Base-by-base conservation (phyloP, 1,140 invertebrate species). In the Carposina sasakii region DNA sequence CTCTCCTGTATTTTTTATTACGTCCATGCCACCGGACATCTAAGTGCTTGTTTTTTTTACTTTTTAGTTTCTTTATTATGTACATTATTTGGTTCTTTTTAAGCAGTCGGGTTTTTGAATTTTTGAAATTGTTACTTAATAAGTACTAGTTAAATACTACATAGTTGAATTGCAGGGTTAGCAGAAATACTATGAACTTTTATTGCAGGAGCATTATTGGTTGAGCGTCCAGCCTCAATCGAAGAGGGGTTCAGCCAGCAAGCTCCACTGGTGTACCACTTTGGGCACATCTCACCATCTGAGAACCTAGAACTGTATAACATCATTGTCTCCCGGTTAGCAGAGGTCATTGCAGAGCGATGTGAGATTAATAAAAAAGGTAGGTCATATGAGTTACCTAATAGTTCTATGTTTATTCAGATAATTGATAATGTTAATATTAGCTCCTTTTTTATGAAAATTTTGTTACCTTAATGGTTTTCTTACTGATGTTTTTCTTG, bases 221-320 rank as follows among this genome's bases (percentile, higher is more conserved):
- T 99, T 19, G 96, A 98, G 86, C 82, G 96, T 53, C 94, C 96
- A 10, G 93, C 96, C 1, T 92, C 93, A 57, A 91, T 98, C 22
- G 96, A 98, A 57, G 96, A 98, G 73, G 96, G 96, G 1, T 98
- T 97, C 71, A 93, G 93, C 36, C 93, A 96, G 68, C 93, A 94
- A 63, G 96, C 96, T 3, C 96, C 96, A 0, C 73, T 98, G 2
- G 94, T 97, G 0, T 98, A 96, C 71, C 95, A 99, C 83, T 99
- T 93, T 87, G 98, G 98, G 0, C 93, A 98, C 68, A 94, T 92
- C 57, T 86, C 85, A 12, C 94, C 96, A 0, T 78, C 86, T 16
- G 86, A 87, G 1, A 99, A 99, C 72, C 76, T 92, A 2, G 89
- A 93, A 10, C 86, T 99, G 0, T 99, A 97, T 71, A 95, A 97